A percentile compares a stretch with the other conserved stretches of the same genome.
Conservation (phyloP, 2,113 vertebrate genomes). For the Stegastes partitus region DNA sequence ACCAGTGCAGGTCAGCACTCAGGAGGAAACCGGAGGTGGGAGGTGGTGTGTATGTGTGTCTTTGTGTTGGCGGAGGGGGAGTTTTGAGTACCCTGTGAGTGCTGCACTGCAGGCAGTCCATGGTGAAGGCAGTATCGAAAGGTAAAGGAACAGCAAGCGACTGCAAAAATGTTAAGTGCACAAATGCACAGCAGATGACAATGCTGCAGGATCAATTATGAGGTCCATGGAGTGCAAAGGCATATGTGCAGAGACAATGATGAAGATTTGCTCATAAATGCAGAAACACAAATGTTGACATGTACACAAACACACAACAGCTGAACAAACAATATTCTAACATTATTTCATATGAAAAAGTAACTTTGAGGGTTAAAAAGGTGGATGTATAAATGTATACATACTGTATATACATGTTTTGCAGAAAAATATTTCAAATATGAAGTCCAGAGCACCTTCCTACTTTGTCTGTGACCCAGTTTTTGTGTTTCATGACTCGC, state of each 20-base stretch:
- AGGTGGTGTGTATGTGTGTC: background rate
- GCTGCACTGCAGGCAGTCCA: conserved; percentile 39
- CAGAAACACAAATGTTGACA: no score
- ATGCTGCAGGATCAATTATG: conserved; percentile 45
- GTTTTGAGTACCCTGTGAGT: conserved; percentile 28
- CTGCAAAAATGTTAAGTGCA: conserved; percentile 66
- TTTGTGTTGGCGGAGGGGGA: background rate
- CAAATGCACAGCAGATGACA: conserved; percentile 45
- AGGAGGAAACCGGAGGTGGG: conserved; percentile 37
- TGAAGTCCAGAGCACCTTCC: no score
- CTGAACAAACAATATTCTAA: no score
- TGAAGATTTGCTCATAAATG: no score
- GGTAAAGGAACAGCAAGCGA: conserved; percentile 54
- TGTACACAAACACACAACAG: no score
- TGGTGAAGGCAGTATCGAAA: conserved; percentile 49
- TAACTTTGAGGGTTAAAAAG: no score
- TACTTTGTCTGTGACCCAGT: no score
- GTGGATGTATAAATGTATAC: no score
- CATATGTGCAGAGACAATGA: conserved; percentile 21
- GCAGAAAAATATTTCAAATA: no score
- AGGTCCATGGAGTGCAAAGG: conserved; percentile 24
- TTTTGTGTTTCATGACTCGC: no score
- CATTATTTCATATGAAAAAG: no score
- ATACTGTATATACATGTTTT: no score
- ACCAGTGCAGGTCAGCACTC: conserved; percentile 66